These are phyloP conservation scores for Phoxinus phoxinus DNA, from an alignment of 2,113 vertebrate species.

Conservation along the genomic window DNA sequence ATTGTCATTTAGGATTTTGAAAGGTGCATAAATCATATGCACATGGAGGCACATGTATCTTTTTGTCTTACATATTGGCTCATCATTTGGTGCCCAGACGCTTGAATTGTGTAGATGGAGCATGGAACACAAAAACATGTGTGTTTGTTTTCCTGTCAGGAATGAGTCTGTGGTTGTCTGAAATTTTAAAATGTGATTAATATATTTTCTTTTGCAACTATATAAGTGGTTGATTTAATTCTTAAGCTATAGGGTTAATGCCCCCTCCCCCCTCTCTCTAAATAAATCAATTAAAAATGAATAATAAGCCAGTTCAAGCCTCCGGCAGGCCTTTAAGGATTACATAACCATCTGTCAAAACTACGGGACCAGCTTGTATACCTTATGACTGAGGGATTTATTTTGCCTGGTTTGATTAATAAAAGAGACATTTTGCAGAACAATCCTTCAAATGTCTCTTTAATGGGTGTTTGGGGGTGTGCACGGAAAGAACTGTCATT, in stretches of 20 bases:
- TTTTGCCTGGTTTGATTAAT: background rate
- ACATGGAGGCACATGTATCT: slow-evolving; percentile 19
- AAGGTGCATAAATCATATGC: slow-evolving; percentile 4
- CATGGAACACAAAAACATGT: background rate
- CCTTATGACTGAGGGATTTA: background rate
- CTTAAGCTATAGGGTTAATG: background rate
- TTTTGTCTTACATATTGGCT: background rate
- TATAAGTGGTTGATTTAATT: background rate
- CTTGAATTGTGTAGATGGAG: background rate
- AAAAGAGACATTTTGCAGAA: slow-evolving; percentile 1
- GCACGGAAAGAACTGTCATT: background rate
- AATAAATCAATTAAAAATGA: background rate
- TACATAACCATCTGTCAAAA: slow-evolving; percentile 12
- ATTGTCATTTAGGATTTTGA: slow-evolving; percentile 22
- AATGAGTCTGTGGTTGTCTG: background rate
- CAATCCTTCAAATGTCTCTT: background rate
- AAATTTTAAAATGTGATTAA: background rate
- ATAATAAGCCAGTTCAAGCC: slow-evolving; percentile 1
- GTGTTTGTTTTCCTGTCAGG: no score
- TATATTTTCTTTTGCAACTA: background rate
- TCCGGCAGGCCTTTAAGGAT: slow-evolving; percentile 3
- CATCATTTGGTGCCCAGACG: background rate
- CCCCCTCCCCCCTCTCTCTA: background rate
- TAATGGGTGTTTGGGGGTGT: background rate
- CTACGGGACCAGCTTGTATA: background rate